phyloP scores from a whole-genome alignment of 2,113 vertebrate genomes.

The Anolis carolinensis region DNA sequence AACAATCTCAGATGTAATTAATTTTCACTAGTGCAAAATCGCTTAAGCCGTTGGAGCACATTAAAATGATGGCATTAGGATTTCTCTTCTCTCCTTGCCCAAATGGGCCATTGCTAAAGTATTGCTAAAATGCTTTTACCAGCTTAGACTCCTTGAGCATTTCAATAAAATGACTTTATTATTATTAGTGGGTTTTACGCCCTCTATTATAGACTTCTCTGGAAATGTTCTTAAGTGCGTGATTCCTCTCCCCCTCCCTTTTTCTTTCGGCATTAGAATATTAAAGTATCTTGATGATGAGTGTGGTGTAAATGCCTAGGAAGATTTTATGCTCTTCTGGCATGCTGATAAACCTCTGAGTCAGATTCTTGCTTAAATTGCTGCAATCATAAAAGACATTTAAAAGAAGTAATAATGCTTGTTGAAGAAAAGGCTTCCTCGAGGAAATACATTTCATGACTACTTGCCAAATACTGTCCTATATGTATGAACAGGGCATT shows the following conservation, averaged over 20 bases:
- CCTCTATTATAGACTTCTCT: slow-evolving; percentile 16
- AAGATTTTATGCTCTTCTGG: slow-evolving; percentile 18
- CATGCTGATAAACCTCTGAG: slow-evolving; percentile 2
- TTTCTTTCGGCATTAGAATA: neutral
- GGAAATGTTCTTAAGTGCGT: slow-evolving; percentile 28
- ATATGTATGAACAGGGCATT: neutral
- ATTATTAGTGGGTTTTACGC: neutral
- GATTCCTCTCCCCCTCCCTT: neutral
- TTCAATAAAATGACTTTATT: slow-evolving; percentile 12
- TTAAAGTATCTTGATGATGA: neutral
- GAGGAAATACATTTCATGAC: neutral
- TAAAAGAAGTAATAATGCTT: neutral
- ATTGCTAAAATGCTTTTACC: slow-evolving; percentile 31
- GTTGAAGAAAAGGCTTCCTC: neutral
- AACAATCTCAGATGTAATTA: slow-evolving; percentile 1
- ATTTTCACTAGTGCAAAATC: slow-evolving; percentile 25
- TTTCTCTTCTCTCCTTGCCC: neutral
- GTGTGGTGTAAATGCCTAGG: neutral
- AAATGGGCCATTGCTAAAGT: slow-evolving; percentile 12
- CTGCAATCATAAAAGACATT: neutral
- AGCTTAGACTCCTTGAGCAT: slow-evolving; percentile 1
- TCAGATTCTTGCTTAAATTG: slow-evolving; percentile 17
- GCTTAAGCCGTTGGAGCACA: slow-evolving; percentile 19
- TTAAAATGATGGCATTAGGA: slow-evolving; percentile 24
- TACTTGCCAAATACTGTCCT: neutral